Base-by-base conservation (phyloP, 1,140 invertebrate genomes). In the Monomorium pharaonis region DNA sequence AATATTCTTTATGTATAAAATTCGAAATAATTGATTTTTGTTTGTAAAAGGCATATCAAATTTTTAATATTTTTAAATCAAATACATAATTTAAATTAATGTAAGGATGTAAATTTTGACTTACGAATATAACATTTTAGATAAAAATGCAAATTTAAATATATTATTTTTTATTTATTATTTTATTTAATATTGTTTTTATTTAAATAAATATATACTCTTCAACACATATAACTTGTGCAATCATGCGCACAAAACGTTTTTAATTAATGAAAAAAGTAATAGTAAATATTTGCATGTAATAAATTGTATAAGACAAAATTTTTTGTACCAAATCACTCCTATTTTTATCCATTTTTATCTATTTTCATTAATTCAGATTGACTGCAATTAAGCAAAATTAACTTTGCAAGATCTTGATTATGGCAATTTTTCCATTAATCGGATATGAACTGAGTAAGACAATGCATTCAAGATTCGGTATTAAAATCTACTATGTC, bases 281-380 rank as follows among this genome's bases (percentile, higher is more conserved):
- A 33, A 37, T 30, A 27, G 3, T 42, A 42, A 44, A 18, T 21
- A 78, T 80, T 69, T 49, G 42, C 0, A 51, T 51, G 6, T 56
- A 24, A 18, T 12, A 60, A 60, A 58, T 60, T 56, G 58, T 37
- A 30, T 30, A 10, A n/a, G 44, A 24, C 33, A 21, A 12, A 51
- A 84, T n/a, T 76, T 51, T 67, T 65, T 86, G 76, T 84, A 84
- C 76, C 86, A 85, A 88, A 84, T 56, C 14, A 54, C 3, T 18
- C n/a, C n/a, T n/a, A n/a, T n/a, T n/a, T n/a, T n/a, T n/a, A n/a
- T n/a, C n/a, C n/a, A n/a, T n/a, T n/a, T n/a, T 86, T 86, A 37
- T 49, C 12, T 27, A 58, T 62, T 81, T n/a, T 37, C 10, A 16
- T 78, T 74, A 42, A 65, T 76, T 87, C 65, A 63, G 4, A 1